Percentiles rank a stretch among this genome's conserved stretches.
Conservation (phyloP, 1,140 invertebrate genomes). For the Mercenaria mercenaria region DNA sequence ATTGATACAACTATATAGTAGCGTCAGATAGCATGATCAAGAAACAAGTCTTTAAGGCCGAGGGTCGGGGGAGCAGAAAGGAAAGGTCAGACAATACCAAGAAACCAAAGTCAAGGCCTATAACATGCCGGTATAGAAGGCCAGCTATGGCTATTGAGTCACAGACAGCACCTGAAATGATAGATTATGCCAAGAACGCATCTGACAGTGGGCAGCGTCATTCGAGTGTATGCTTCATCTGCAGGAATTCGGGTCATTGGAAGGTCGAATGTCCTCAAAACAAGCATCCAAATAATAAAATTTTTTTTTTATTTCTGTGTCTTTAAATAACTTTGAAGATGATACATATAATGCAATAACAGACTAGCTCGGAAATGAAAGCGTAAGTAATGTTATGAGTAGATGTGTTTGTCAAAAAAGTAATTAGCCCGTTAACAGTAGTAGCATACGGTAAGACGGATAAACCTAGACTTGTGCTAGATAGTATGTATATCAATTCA, state of each 20-base stretch:
- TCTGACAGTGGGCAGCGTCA: too few relatives aligned
- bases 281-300: conserved; percentile 16
- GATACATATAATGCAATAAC: too few relatives aligned
- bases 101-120: not conserved
- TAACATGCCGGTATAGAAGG: not conserved
- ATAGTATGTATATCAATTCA: conserved; percentile 16
- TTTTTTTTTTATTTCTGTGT: not conserved
- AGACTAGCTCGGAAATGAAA: too few relatives aligned
- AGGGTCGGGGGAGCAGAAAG: not conserved
- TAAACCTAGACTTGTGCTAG: conserved; percentile 26
- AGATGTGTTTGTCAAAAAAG: not conserved
- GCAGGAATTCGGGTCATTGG: conserved; percentile 10
- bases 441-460: conserved; percentile 28
- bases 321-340: not conserved
- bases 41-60: not conserved
- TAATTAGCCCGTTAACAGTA: conserved; percentile 63
- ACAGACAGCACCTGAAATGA: not conserved
- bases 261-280: not conserved
- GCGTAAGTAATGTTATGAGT: too few relatives aligned
- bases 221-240: not conserved
- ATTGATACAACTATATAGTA: not conserved
- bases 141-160: not conserved
- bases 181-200: too few relatives aligned
- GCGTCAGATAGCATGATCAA: conserved; percentile 48
- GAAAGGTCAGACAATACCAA: not conserved